These are phyloP conservation scores for Cephus pulcher DNA, from an alignment of 2,888 invertebrate species.

Conservation along the genomic window DNA sequence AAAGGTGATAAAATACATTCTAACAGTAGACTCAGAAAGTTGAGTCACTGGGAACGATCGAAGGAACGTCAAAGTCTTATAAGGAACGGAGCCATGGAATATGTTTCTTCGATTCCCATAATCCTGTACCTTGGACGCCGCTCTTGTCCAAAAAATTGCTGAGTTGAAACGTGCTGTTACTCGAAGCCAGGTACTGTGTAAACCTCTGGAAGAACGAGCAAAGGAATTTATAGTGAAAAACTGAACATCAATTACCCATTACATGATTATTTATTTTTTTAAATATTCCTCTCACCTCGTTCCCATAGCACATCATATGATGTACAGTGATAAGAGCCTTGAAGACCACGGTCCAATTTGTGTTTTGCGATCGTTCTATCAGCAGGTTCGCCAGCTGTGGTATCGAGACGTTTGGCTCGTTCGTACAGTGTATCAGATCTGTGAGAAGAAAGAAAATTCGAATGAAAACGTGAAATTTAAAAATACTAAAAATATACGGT, in stretches of 20 bases:
- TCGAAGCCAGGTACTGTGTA: slow-evolving; percentile 99
- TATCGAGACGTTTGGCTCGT: slow-evolving; percentile 99
- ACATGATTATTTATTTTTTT: not conserved
- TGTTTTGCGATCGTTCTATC: slow-evolving; percentile 97
- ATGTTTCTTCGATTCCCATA: not conserved
- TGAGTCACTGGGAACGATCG: not conserved
- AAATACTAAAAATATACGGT: not conserved
- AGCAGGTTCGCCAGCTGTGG: slow-evolving; percentile 98
- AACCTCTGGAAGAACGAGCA: slow-evolving; percentile 85
- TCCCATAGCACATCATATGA: slow-evolving; percentile 99
- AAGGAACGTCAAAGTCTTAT: not conserved
- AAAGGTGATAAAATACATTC: not conserved
- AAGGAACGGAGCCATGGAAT: not conserved
- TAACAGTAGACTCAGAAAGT: not conserved
- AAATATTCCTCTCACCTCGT: slow-evolving; percentile 81
- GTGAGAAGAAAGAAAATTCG: slow-evolving; percentile 66
- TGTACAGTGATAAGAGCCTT: slow-evolving; percentile 98
- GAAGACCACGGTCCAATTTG: slow-evolving; percentile 99
- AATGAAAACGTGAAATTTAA: not conserved
- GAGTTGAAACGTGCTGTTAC: slow-evolving; percentile 99
- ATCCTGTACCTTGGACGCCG: slow-evolving; percentile 89
- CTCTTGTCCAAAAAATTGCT: slow-evolving; percentile 98
- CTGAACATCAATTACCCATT: not conserved
- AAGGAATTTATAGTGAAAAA: slow-evolving; percentile 25
- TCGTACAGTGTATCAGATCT: slow-evolving; percentile 99